Percentiles rank a stretch among this genome's conserved stretches.
Evolutionary conservation across 2,888 invertebrate genomes (phyloP).

Genomic region (Halictus quadricinctus): DNA sequence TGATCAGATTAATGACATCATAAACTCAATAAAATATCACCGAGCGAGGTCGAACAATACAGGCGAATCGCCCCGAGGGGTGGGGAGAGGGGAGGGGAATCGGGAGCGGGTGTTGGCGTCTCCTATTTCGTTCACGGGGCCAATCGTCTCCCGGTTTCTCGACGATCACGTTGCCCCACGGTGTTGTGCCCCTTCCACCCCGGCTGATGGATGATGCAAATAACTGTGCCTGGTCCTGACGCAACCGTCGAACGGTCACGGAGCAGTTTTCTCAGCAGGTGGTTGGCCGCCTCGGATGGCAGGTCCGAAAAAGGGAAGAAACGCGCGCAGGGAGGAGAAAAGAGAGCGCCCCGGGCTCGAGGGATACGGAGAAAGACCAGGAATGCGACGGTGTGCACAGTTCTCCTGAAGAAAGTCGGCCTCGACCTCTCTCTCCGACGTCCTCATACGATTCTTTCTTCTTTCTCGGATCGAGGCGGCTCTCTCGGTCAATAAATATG

Average conservation of each 20-base stretch:
- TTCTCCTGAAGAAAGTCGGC: conserved; percentile 67
- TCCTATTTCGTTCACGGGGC: conserved; percentile 30
- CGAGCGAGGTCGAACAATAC: conserved; percentile 77
- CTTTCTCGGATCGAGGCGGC: conserved; percentile 46
- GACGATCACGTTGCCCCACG: conserved; percentile 41
- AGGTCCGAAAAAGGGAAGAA: conserved; percentile 62
- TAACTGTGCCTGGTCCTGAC: conserved; percentile 75
- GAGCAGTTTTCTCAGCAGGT: conserved; percentile 80
- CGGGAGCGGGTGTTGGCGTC: conserved; percentile 60
- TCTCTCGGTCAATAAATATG: conserved; percentile 67
- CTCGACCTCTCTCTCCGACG: conserved; percentile 52
- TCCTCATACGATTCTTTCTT: conserved; percentile 27
- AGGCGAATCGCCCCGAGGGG: conserved; percentile 69
- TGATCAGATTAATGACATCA: conserved; percentile 82
- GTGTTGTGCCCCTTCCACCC: conserved; percentile 15
- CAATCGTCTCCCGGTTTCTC: conserved; percentile 29
- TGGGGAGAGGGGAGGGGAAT: conserved; percentile 62
- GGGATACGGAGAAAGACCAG: conserved; percentile 40
- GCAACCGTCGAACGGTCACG: conserved; percentile 73
- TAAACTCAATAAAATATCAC: conserved; percentile 82
- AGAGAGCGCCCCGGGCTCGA: conserved; percentile 36
- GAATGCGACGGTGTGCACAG: conserved; percentile 51
- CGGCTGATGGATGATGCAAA: conserved; percentile 81
- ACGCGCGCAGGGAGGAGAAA: conserved; percentile 30
- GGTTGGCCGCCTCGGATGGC: conserved; percentile 69